Base-by-base conservation (phyloP, 2,888 invertebrate genomes). In the Cylindroiulus punctatus region DNA sequence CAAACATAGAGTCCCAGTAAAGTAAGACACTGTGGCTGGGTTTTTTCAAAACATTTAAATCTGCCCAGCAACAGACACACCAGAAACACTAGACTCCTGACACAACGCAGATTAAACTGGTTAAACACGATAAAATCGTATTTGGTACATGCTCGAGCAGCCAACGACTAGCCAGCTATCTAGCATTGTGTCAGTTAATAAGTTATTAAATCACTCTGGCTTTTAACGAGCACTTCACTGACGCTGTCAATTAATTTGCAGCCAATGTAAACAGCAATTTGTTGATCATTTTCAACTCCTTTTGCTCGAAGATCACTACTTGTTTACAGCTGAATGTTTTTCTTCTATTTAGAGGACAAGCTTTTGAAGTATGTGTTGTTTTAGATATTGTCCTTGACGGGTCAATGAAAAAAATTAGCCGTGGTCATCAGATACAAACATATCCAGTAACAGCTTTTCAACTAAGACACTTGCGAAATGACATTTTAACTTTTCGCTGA, bases 181-280 rank as follows among this genome's bases (percentile, higher is more conserved):
- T 26, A 65, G 26, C 65, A 65, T 65, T 65, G 65, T 65, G 65
- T 65, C 65, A 65, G n/a, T 65, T 65, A 65, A 26, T 65, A 65
- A 26, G 26, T 65, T 65, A 65, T 65, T 65, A 65, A 65, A 65
- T 65, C 65, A 65, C 26, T 7, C 22, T 65, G 26, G 65, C 65
- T 26, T 26, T 52, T 65, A 65, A 65, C 65, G 65, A 65, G 26
- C 65, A 65, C 65, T 65, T 65, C 26, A 65, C 65, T 65, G 65
- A 65, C 65, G 26, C 12, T 65, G 26, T 65, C 65, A 65, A 65
- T 65, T 65, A 65, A 65, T 65, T 26, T 65, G 3, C 26, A 12
- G 26, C 65, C 26, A 65, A 65, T 65, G 65, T 65, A 65, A 65
- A 65, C 65, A 65, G 1, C 65, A 65, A 26, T 57, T 57, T 65